These are phyloP conservation scores for Torymus tubicola DNA, from an alignment of 2,888 invertebrate species.

Conservation along the genomic window DNA sequence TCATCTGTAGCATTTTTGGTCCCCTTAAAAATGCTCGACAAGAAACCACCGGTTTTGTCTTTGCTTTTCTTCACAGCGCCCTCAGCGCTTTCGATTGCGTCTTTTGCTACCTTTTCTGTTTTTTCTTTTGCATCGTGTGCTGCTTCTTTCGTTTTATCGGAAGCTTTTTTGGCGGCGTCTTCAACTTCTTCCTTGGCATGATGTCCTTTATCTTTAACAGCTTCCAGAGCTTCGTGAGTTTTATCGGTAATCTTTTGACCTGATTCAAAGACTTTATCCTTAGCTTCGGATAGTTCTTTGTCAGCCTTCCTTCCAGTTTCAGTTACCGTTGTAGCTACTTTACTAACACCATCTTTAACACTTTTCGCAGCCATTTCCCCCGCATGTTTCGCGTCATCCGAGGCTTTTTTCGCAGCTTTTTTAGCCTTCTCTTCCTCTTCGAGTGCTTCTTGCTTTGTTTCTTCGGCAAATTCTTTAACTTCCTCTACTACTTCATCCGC, in stretches of 20 bases:
- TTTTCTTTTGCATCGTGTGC: background rate
- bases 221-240: constrained; percentile 59
- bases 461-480: constrained; percentile 66
- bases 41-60: constrained; percentile 57
- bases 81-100: constrained; percentile 68
- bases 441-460: constrained; percentile 64
- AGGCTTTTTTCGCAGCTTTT: constrained; percentile 52
- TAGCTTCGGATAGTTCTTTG: background rate
- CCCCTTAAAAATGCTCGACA: constrained; percentile 68
- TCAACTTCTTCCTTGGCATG: constrained; percentile 56
- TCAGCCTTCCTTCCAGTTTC: background rate
- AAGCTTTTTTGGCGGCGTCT: constrained; percentile 56
- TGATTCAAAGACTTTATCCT: constrained; percentile 47
- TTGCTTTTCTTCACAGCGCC: constrained; percentile 69
- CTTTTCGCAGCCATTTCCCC: constrained; percentile 76
- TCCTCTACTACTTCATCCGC: constrained; percentile 55
- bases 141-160: constrained; percentile 69
- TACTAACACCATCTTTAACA: constrained; percentile 70
- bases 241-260: constrained; percentile 53
- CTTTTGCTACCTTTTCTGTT: constrained; percentile 20
- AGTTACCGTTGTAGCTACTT: constrained; percentile 32
- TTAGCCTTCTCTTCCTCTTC: constrained; percentile 61
- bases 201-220: background rate
- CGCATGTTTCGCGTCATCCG: constrained; percentile 56
- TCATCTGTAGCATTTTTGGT: constrained; percentile 61